Percentiles rank a stretch among this genome's conserved stretches.
These are phyloP conservation scores for Tringa solitaria DNA, from an alignment of 2,113 vertebrate genomes.

Conservation along the genomic window DNA sequence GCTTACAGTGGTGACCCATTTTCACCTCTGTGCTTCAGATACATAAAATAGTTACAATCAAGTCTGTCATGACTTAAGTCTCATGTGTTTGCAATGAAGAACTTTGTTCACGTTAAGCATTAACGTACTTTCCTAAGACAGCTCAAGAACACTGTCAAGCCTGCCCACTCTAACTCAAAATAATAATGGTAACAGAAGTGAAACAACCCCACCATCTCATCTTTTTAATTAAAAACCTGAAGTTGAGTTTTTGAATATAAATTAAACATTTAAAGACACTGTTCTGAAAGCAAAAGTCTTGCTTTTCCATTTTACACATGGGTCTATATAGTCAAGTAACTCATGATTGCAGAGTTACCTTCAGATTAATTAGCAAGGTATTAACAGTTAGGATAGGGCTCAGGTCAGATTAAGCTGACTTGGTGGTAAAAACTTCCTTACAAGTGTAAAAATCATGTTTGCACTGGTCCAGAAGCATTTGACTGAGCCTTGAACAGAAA, in stretches of 20 bases:
- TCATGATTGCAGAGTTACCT: not conserved
- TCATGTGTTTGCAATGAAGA: not conserved
- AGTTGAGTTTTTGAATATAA: not conserved
- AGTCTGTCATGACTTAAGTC: not conserved
- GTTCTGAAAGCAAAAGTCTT: not conserved
- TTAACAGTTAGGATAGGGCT: not conserved
- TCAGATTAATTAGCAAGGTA: not conserved
- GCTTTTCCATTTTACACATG: not conserved
- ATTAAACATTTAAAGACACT: not conserved
- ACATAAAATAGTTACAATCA: fast-evolving
- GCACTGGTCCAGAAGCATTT: not conserved
- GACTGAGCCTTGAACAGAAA: not conserved
- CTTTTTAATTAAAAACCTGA: not conserved
- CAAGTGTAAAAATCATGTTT: not conserved
- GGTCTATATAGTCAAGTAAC: not conserved
- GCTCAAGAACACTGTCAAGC: not conserved
- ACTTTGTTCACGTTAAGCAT: not conserved
- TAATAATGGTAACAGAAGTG: not conserved
- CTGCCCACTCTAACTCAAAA: not conserved
- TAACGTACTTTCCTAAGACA: not conserved
- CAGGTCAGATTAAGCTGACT: not conserved
- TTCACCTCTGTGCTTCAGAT: not conserved
- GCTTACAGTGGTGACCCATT: not conserved
- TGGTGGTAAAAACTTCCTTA: not conserved
- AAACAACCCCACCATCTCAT: not conserved